These are phyloP conservation scores for Florisuga fusca DNA, from an alignment of 2,797 vertebrate species.

Conservation along the genomic window DNA sequence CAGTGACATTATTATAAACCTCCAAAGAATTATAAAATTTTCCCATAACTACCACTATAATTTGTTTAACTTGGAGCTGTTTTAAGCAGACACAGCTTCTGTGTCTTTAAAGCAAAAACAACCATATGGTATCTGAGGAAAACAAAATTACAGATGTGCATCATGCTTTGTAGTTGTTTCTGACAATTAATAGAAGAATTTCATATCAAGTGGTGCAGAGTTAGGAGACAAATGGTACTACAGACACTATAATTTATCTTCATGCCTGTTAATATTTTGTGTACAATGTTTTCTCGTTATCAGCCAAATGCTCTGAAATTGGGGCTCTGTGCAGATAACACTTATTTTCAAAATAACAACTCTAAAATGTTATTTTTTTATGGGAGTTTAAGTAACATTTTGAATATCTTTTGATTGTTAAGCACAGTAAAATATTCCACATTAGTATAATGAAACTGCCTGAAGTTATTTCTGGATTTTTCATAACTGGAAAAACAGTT, in stretches of 20 bases:
- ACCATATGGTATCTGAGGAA: neutral
- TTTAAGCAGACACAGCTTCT: neutral
- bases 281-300: neutral
- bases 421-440: neutral
- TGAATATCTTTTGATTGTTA: neutral
- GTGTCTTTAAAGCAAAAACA: neutral
- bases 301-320: neutral
- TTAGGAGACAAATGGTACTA: neutral
- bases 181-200: neutral
- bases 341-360: neutral
- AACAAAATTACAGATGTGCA: neutral
- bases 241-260: neutral
- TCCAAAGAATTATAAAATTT: neutral
- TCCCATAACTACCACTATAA: neutral
- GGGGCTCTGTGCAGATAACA: neutral
- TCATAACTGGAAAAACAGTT: neutral
- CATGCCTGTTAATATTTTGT: neutral
- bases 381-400: neutral
- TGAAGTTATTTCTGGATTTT: neutral
- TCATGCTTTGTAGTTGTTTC: neutral
- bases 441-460: neutral
- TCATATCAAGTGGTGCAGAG: neutral
- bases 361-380: accelerated
- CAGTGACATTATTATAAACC: neutral
- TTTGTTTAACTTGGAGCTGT: neutral